Percentiles rank a stretch among this genome's conserved stretches.
Evolutionary conservation across 92 coral and sea anemone genomes (phyloP).

Genomic region (Porites cylindrica): DNA sequence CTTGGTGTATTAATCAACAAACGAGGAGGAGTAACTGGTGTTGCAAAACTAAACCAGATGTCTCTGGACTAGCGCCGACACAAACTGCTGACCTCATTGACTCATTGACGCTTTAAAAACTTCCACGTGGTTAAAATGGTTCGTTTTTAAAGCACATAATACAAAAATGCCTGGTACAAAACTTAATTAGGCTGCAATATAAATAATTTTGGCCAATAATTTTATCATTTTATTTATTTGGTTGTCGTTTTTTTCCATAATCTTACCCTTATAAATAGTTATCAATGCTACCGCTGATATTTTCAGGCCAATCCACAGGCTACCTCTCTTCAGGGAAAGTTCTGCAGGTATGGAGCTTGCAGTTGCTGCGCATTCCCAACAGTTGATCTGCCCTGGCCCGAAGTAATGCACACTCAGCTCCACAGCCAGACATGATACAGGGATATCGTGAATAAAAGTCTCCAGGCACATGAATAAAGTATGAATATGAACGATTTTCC

Average conservation of each 20-base stretch:
- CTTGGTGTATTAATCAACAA: too few species aligned
- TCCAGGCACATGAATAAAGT: conserved; percentile 83
- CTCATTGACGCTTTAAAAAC: too few species aligned
- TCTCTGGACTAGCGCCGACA: too few species aligned
- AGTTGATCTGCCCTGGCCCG: conserved; percentile 70
- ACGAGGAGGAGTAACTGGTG: too few species aligned
- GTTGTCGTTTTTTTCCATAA: background rate
- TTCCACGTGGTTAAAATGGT: too few species aligned
- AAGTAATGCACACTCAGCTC: conserved; percentile 82
- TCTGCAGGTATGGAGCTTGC: conserved; percentile 61
- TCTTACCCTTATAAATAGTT: conserved; percentile 81
- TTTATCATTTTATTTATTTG: too few species aligned
- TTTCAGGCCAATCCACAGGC: conserved; percentile 82
- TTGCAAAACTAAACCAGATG: too few species aligned
- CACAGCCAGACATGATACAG: conserved; percentile 77
- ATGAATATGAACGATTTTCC: conserved; percentile 77
- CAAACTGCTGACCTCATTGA: too few species aligned
- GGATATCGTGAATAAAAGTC: conserved; percentile 84
- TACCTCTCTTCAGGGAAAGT: conserved; percentile 68
- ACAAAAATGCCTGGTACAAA: too few species aligned
- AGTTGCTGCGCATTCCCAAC: conserved; percentile 85
- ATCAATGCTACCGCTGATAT: conserved; percentile 77
- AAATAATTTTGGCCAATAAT: too few species aligned
- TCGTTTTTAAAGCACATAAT: too few species aligned
- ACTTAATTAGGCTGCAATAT: too few species aligned